These are phyloP conservation scores for Actinopyga echinites DNA, from an alignment of 53 echinoderm and acorn worm genomes.

Conservation along the genomic window DNA sequence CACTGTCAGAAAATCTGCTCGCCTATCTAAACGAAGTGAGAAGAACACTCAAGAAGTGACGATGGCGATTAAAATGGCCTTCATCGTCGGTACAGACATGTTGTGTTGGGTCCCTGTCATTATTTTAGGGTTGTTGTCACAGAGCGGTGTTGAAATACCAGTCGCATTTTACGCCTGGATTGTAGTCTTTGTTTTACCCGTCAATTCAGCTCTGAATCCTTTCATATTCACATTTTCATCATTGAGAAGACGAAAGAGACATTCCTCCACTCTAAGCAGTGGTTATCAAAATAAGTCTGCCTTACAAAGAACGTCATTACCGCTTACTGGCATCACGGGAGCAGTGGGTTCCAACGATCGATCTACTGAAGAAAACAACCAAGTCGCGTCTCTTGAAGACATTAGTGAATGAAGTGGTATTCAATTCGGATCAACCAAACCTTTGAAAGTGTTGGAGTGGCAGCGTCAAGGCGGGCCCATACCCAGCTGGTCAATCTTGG, in stretches of 20 bases:
- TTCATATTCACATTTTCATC: constrained; percentile 67
- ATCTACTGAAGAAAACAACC: no score
- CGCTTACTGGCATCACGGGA: no score
- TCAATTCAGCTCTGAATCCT: constrained; percentile 72
- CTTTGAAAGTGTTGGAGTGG: no score
- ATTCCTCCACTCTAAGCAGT: not conserved
- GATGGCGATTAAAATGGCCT: constrained; percentile 66
- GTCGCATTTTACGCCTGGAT: constrained; percentile 67
- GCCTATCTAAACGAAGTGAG: constrained; percentile 36
- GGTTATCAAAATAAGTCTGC: no score
- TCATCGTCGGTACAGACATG: constrained; percentile 72
- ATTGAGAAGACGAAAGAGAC: constrained; percentile 14
- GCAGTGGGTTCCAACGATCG: no score
- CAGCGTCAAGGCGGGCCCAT: no score
- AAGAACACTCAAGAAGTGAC: constrained; percentile 47
- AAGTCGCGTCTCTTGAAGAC: no score
- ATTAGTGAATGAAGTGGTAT: no score
- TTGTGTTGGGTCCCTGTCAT: constrained; percentile 72
- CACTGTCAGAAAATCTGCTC: constrained; percentile 46
- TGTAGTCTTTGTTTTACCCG: constrained; percentile 65
- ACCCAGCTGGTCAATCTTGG: no score
- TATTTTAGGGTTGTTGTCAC: constrained; percentile 62
- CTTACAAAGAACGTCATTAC: no score
- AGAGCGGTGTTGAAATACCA: constrained; percentile 51
- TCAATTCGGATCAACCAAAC: no score